Percentiles rank a stretch among this genome's conserved stretches.
These are phyloP conservation scores for Arizona elegans DNA, from an alignment of 2,113 vertebrate genomes.

Conservation along the genomic window DNA sequence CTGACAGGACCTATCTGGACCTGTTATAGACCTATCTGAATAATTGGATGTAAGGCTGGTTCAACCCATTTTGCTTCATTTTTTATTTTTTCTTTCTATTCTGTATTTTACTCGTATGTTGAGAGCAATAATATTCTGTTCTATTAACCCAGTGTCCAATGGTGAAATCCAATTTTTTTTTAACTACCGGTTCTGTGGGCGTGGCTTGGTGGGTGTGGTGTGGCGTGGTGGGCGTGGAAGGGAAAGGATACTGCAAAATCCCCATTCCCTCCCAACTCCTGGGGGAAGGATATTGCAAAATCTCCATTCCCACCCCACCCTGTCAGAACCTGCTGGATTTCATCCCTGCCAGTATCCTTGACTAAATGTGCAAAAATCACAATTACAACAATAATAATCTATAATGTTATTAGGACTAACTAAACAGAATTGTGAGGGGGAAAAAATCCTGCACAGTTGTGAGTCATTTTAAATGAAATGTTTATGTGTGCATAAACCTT, in stretches of 20 bases:
- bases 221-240: no score
- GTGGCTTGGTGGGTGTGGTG: no score
- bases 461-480: not conserved
- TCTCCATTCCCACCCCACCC: no score
- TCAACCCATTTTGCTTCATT: not conserved
- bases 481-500: not conserved
- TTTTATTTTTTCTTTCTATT: slow-evolving; percentile 18
- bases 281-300: no score
- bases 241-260: no score
- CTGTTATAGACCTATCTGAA: not conserved
- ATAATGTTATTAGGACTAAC: not conserved
- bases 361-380: not conserved
- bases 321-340: no score
- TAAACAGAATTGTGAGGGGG: not conserved
- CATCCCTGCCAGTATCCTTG: not conserved
- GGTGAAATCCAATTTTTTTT: no score
- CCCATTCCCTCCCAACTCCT: no score
- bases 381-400: not conserved
- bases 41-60: no score
- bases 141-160: no score
- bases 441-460: not conserved
- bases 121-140: not conserved
- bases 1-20: no score
- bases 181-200: no score
- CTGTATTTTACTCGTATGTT: not conserved